Percentiles rank a stretch among this genome's conserved stretches.
These are phyloP conservation scores for Sorex maritimensis DNA, from an alignment of 2,797 vertebrate species.

Conservation along the genomic window DNA sequence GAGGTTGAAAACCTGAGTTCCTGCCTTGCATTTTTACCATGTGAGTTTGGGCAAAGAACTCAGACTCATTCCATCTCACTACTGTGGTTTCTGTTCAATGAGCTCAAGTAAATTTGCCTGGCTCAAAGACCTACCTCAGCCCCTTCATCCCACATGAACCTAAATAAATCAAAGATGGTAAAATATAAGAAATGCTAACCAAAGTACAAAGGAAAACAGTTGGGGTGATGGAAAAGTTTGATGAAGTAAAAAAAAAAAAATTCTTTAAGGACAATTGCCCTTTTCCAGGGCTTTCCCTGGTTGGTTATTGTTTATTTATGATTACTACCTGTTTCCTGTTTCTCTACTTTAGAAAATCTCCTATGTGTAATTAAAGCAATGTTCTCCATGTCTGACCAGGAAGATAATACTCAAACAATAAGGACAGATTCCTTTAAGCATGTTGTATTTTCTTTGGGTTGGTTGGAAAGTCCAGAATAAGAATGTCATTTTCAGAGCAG, in stretches of 20 bases:
- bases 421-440: constrained; percentile 52
- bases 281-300: constrained; percentile 77
- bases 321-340: constrained; percentile 76
- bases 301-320: constrained; percentile 77
- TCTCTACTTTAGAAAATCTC: constrained; percentile 80
- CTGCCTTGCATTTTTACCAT: no score
- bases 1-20: not conserved
- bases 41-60: not conserved
- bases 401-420: constrained; percentile 12
- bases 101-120: not conserved
- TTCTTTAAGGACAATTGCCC: constrained; percentile 65
- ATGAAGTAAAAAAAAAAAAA: constrained; percentile 65
- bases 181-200: not conserved
- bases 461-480: not conserved
- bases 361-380: constrained; percentile 72
- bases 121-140: no score
- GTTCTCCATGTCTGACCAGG: constrained; percentile 30
- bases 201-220: not conserved
- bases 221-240: constrained; percentile 56
- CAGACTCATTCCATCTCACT: not conserved
- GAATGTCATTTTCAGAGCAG: not conserved
- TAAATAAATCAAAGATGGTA: not conserved
- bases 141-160: not conserved
- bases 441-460: not conserved
- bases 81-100: not conserved